phyloP scores from a whole-genome alignment of 2,113 vertebrate species.

The Anser brachyrhynchus region DNA sequence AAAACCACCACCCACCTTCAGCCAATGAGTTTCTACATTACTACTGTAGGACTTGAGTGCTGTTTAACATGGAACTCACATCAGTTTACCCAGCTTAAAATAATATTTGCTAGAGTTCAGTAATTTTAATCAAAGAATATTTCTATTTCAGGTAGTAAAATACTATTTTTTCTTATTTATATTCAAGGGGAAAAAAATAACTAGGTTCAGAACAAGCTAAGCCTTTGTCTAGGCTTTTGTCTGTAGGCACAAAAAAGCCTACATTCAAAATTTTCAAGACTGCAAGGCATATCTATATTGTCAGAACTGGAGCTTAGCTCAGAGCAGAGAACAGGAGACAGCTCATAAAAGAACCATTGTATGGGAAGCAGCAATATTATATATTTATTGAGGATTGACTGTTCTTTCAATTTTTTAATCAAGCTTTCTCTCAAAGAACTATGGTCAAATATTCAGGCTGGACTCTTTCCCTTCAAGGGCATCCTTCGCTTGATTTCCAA shows the following conservation, averaged over 20 bases:
- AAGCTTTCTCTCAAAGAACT: slow-evolving; percentile 41
- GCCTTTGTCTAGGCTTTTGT: not conserved
- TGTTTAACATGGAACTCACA: not conserved
- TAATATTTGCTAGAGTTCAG: not conserved
- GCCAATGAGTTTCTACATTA: not conserved
- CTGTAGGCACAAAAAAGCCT: not conserved
- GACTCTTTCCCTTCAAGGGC: slow-evolving; percentile 59
- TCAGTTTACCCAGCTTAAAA: not conserved
- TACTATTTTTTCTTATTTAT: not conserved
- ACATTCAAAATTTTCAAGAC: slow-evolving; percentile 14
- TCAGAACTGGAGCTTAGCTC: slow-evolving; percentile 4
- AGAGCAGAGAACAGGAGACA: not conserved
- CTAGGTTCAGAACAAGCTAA: slow-evolving; percentile 5
- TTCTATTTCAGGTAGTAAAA: slow-evolving; percentile 4
- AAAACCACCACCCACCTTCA: not conserved
- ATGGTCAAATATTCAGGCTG: slow-evolving; percentile 32
- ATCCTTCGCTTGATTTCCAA: slow-evolving; percentile 20
- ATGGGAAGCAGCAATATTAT: slow-evolving; percentile 25
- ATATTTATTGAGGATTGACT: slow-evolving; percentile 42
- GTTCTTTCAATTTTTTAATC: slow-evolving; percentile 47
- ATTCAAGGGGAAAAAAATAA: not conserved
- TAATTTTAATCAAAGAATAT: slow-evolving; percentile 30
- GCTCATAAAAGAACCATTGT: slow-evolving; percentile 57
- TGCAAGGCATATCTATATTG: slow-evolving; percentile 23
- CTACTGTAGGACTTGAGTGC: not conserved